phyloP scores from a whole-genome alignment of 2,797 vertebrate species.

The Lagorchestes hirsutus region DNA sequence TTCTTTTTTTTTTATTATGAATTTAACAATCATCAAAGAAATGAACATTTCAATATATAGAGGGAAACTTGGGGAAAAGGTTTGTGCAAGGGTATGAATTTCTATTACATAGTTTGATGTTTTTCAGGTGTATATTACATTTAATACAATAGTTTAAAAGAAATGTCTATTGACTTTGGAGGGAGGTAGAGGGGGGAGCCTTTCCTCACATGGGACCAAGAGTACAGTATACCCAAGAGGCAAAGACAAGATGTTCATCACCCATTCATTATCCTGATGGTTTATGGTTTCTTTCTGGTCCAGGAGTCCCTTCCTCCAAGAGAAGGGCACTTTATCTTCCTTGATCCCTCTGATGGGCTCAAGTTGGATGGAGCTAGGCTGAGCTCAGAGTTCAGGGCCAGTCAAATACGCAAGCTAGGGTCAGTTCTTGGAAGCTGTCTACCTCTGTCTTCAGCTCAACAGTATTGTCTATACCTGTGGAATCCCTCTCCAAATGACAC shows the following conservation, averaged over 20 bases:
- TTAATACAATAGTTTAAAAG: background rate
- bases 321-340: background rate
- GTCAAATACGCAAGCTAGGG: background rate
- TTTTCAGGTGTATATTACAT: background rate
- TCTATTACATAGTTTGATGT: no score
- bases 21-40: background rate
- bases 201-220: background rate
- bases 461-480: background rate
- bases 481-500: background rate
- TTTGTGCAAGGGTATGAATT: background rate
- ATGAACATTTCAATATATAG: background rate
- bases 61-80: background rate
- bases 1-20: background rate
- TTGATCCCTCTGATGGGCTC: background rate
- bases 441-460: background rate
- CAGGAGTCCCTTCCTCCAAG: background rate
- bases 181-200: background rate
- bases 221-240: background rate
- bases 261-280: background rate
- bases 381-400: background rate
- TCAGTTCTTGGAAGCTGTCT: background rate
- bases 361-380: background rate
- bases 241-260: background rate
- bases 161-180: background rate
- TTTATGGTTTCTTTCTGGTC: background rate